A percentile compares a stretch with the other conserved stretches of the same genome.
Conservation (phyloP, 2,888 invertebrate species). For the Beris morrisii region DNA sequence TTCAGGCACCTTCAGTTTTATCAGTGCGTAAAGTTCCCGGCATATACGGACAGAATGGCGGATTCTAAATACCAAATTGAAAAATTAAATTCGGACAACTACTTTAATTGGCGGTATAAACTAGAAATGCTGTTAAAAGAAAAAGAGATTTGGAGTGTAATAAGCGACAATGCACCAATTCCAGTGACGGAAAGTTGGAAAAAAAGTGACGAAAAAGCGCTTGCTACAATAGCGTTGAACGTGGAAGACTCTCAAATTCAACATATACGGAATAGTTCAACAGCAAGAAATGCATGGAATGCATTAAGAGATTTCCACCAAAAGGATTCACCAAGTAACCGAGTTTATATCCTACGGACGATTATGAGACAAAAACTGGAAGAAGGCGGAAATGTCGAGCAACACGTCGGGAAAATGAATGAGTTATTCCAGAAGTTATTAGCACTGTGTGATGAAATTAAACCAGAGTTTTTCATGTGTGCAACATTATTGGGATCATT, state of each 20-base stretch:
- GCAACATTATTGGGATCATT: conserved; percentile 34
- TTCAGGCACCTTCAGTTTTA: no score
- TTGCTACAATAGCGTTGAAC: conserved; percentile 26
- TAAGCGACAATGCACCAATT: neutral
- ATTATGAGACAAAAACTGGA: conserved; percentile 36
- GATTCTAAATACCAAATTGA: neutral
- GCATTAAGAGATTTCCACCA: conserved; percentile 33
- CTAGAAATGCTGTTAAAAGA: conserved; percentile 32
- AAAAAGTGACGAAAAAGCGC: conserved; percentile 33
- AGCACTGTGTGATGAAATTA: conserved; percentile 30
- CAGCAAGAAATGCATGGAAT: conserved; percentile 33
- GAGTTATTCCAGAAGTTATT: conserved; percentile 34
- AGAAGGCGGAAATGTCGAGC: conserved; percentile 36
- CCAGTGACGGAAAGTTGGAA: neutral
- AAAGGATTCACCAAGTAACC: conserved; percentile 33
- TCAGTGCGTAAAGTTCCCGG: no score
- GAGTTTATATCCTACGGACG: conserved; percentile 37
- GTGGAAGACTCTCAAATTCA: conserved; percentile 36
- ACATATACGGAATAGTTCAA: conserved; percentile 27
- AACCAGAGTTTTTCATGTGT: conserved; percentile 28
- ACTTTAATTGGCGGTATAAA: conserved; percentile 34
- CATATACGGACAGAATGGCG: no score
- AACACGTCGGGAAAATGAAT: conserved; percentile 34
- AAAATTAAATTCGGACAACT: conserved; percentile 29
- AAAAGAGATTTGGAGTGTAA: conserved; percentile 33